Conservation (phyloP, 2,113 vertebrate genomes). For the Thunnus thynnus region DNA sequence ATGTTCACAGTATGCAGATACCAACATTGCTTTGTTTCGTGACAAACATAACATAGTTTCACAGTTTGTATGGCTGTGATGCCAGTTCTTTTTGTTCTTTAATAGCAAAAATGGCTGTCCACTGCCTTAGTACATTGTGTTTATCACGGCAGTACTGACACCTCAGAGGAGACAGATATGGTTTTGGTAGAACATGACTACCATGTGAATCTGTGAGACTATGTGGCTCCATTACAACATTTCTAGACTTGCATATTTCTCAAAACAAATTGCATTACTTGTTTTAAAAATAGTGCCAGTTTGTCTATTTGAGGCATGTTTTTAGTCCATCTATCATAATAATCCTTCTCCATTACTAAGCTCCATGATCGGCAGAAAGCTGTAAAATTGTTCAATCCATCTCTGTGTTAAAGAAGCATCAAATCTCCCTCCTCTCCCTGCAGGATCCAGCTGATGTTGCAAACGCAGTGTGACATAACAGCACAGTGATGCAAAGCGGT, state of each 20-base stretch:
- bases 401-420: not conserved
- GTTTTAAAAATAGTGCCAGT: not conserved
- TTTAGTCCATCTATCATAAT: slow-evolving; percentile 7
- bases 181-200: not conserved
- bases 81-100: not conserved
- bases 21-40: not conserved
- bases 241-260: slow-evolving; percentile 4
- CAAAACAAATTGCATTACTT: not conserved
- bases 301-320: slow-evolving; percentile 21
- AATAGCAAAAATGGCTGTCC: not conserved
- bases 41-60: not conserved
- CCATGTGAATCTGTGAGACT: not conserved
- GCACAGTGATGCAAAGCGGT: not conserved
- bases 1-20: not conserved
- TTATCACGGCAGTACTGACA: slow-evolving; percentile 1
- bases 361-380: slow-evolving; percentile 14
- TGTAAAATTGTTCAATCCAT: slow-evolving; percentile 9
- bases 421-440: not conserved
- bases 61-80: not conserved
- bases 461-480: slow-evolving; percentile 17
- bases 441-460: slow-evolving; percentile 30
- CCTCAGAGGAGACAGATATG: slow-evolving; percentile 6
- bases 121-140: not conserved
- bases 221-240: not conserved
- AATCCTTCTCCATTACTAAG: slow-evolving; percentile 15